Conservation (phyloP, 2,797 vertebrate genomes). For the Chelon auratus region DNA sequence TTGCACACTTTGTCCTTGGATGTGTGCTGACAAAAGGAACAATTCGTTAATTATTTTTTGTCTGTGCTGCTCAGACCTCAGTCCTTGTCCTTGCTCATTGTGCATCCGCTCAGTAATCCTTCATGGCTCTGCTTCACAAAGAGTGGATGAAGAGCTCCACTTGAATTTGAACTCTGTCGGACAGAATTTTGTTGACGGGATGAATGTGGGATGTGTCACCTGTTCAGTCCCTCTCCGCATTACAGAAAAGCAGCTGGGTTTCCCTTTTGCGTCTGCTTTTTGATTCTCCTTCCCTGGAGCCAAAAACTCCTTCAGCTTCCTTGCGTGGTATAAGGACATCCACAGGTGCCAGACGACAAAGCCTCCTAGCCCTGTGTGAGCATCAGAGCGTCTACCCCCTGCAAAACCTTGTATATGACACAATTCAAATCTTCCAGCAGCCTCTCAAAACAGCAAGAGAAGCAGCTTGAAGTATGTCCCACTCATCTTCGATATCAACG, state of each 20-base stretch:
- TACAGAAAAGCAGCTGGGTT: slow-evolving; percentile 9
- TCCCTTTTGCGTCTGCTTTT: slow-evolving; percentile 1
- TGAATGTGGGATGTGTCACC: slow-evolving; percentile 40
- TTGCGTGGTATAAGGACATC: slow-evolving; percentile 39
- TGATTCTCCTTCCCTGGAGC: slow-evolving; percentile 31
- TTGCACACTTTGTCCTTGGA: slow-evolving; percentile 37
- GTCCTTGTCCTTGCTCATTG: slow-evolving; percentile 49
- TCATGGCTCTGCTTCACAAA: slow-evolving; percentile 12
- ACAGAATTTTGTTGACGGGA: slow-evolving; percentile 17
- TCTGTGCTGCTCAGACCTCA: slow-evolving; percentile 12
- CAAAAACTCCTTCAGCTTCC: slow-evolving; percentile 23
- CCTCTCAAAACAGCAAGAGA: slow-evolving; percentile 18
- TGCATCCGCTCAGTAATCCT: slow-evolving; percentile 35
- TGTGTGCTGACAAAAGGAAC: slow-evolving; percentile 41
- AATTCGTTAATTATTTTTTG: slow-evolving; percentile 48
- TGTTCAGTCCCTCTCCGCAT: slow-evolving; percentile 9
- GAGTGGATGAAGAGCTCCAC: slow-evolving; percentile 25
- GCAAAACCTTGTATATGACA: slow-evolving; percentile 35
- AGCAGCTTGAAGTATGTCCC: slow-evolving; percentile 10
- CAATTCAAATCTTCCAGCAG: slow-evolving; percentile 34
- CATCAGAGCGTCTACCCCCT: slow-evolving; percentile 41
- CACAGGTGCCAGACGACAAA: slow-evolving; percentile 55
- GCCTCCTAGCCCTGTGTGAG: slow-evolving; percentile 32
- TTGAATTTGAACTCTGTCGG: slow-evolving; percentile 10
- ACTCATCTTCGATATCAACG: slow-evolving; percentile 13